Percentiles rank a stretch among this genome's conserved stretches.
phyloP scores from a whole-genome alignment of 2,113 vertebrate genomes.

The Rana temporaria region DNA sequence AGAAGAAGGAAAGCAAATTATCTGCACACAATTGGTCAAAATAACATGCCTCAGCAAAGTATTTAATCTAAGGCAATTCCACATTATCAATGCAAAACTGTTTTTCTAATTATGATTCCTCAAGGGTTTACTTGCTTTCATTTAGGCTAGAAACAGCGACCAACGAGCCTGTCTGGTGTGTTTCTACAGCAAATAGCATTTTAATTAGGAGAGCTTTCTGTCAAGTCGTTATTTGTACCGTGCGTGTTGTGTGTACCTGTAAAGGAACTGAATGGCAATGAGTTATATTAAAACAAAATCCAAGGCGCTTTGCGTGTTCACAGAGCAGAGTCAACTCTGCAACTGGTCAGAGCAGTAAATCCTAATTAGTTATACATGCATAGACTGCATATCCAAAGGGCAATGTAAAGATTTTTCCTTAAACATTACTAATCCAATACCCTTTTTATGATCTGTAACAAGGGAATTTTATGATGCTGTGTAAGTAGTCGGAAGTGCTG shows the following conservation, averaged over 20 bases:
- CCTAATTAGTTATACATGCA: constrained; percentile 58
- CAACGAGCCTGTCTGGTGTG: constrained; percentile 5
- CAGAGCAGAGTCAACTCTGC: constrained; percentile 26
- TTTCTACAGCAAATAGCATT: constrained; percentile 35
- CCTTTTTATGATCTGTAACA: constrained; percentile 68
- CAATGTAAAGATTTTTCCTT: constrained; percentile 48
- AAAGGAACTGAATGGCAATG: constrained; percentile 14
- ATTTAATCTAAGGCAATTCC: too few species aligned
- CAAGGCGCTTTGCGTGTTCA: neutral
- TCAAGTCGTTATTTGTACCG: constrained; percentile 46
- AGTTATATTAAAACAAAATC: constrained; percentile 22
- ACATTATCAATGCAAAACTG: too few species aligned
- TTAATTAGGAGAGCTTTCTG: constrained; percentile 45
- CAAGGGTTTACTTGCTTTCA: neutral
- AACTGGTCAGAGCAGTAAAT: constrained; percentile 59
- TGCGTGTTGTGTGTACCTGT: constrained; percentile 25
- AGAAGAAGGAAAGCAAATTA: too few species aligned
- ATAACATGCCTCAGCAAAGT: too few species aligned
- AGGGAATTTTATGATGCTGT: constrained; percentile 62
- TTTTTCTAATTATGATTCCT: neutral
- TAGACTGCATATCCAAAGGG: constrained; percentile 53
- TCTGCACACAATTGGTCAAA: too few species aligned
- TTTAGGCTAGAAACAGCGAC: neutral
- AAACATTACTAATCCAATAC: constrained; percentile 66
- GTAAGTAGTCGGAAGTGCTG: constrained; percentile 60